Conservation (phyloP, 2,888 invertebrate species). For the Furcula furcula region DNA sequence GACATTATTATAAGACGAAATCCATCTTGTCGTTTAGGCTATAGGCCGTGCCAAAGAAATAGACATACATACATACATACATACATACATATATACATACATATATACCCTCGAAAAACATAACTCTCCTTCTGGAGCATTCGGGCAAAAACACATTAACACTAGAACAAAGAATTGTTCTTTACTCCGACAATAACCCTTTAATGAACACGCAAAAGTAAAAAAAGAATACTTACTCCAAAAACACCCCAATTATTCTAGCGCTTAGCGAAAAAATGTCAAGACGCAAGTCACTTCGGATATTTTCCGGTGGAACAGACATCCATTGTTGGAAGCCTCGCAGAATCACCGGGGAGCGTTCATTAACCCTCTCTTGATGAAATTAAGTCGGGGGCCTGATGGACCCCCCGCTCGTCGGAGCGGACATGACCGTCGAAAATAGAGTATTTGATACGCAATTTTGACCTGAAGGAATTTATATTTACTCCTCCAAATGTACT, state of each 20-base stretch:
- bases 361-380: constrained; percentile 33
- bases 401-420: constrained; percentile 11
- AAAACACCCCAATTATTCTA: background rate
- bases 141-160: no score
- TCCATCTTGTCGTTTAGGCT: no score
- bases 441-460: background rate
- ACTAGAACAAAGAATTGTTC: no score
- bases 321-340: constrained; percentile 3
- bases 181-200: constrained; percentile 1
- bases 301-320: constrained; percentile 1
- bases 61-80: no score
- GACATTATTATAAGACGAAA: no score
- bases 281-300: constrained; percentile 1
- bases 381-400: constrained; percentile 25
- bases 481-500: background rate
- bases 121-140: no score
- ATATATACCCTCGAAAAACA: no score
- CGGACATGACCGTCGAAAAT: background rate
- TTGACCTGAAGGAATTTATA: background rate
- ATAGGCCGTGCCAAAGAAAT: no score
- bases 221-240: background rate
- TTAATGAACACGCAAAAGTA: background rate
- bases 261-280: constrained; percentile 1
- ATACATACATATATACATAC: no score
- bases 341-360: constrained; percentile 28